Evolutionary conservation across 1,140 invertebrate species (phyloP).

Genomic region (Diorhabda sublineata): DNA sequence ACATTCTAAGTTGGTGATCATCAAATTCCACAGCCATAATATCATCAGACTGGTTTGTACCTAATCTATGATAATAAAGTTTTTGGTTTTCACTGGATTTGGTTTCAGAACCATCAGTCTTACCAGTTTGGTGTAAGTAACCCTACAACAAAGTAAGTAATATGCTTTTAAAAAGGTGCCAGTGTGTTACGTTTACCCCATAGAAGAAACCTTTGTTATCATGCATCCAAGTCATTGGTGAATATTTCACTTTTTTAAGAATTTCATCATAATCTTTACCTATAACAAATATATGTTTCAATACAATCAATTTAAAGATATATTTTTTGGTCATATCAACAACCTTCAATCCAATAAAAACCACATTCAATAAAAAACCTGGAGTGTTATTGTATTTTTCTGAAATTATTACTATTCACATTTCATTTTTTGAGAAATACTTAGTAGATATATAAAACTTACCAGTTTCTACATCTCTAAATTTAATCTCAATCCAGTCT

Average conservation of each 20-base stretch:
- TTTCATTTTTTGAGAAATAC: background rate
- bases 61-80: constrained; percentile 86
- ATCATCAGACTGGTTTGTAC: constrained; percentile 85
- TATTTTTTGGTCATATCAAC: background rate
- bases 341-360: background rate
- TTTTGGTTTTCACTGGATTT: constrained; percentile 85
- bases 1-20: constrained; percentile 90
- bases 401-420: background rate
- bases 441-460: constrained; percentile 9
- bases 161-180: background rate
- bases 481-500: constrained; percentile 91
- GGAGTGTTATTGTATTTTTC: constrained; percentile 1
- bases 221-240: constrained; percentile 88
- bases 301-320: constrained; percentile 5
- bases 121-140: constrained; percentile 75
- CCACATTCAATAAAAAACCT: background rate
- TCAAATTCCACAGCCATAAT: constrained; percentile 88
- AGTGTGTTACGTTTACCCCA: constrained; percentile 56
- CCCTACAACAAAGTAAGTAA: constrained; percentile 36
- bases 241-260: constrained; percentile 89
- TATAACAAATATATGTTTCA: constrained; percentile 20
- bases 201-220: constrained; percentile 96
- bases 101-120: constrained; percentile 87
- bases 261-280: constrained; percentile 83
- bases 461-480: constrained; percentile 74